Base-by-base conservation (phyloP, 1,140 invertebrate species). In the Argopecten irradians region DNA sequence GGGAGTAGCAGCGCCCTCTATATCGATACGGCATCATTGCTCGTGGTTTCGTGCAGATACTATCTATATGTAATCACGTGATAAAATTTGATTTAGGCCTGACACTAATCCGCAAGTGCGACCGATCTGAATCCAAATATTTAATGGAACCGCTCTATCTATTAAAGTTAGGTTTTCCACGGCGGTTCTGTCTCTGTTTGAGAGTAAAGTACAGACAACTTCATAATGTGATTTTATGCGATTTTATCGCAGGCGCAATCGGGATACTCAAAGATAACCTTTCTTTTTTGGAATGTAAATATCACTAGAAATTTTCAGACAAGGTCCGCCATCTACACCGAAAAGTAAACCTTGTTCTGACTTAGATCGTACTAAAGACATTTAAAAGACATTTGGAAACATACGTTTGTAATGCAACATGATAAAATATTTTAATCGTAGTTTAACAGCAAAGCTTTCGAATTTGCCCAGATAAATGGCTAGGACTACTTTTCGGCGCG, bases 201-300 rank as follows among this genome's bases (percentile, higher is more conserved):
- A 11, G n/a, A 11, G n/a, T n/a, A 71, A 71, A 71, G 55, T 71
- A 71, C 55, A 71, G n/a, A 22, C 55, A 71, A 71, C 55, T 71
- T 71, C 55, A 71, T 71, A 28, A 71, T n/a, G 22, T 22, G 55
- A 71, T 71, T 71, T 71, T 28, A 22, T 71, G 9, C 22, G 9
- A 46, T 46, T 46, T 46, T 71, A 71, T 71, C 55, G 22, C 22
- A 71, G 55, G 11, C 55, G 28, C n/a, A n/a, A 71, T 71, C 55
- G 28, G 55, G 55, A 71, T 71, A 71, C 55, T 28, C 55, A 71
- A 71, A 71, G 55, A 71, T 71, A 71, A n/a, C 55, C 5, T 71
- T 71, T 71, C 55, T 71, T 46, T n/a, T 39, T 71, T 71, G 55
- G 55, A 71, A 71, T 71, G 55, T n/a, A 71, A 71, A 71, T 71